These are phyloP conservation scores for Chrysomallon squamiferum DNA, from an alignment of 1,140 invertebrate genomes.

Conservation along the genomic window DNA sequence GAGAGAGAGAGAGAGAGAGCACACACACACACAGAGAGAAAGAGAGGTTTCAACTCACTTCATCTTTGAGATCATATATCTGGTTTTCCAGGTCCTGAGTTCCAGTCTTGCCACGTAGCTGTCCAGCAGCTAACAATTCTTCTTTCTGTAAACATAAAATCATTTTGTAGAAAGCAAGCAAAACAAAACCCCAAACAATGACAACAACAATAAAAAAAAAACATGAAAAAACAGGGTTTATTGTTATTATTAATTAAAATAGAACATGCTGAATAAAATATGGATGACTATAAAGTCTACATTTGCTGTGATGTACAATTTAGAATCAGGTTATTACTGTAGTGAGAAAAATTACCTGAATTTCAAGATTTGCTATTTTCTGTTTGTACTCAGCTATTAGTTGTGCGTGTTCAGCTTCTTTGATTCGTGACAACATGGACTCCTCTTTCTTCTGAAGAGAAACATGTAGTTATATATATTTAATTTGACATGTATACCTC, in stretches of 20 bases:
- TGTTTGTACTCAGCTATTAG: constrained; percentile 92
- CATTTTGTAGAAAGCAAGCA: background rate
- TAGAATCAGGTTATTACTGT: too few species aligned
- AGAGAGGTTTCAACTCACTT: too few species aligned
- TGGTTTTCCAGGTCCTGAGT: constrained; percentile 89
- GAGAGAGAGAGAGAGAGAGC: too few species aligned
- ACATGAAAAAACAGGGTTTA: background rate
- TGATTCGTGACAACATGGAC: constrained; percentile 90
- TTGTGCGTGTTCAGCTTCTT: constrained; percentile 93
- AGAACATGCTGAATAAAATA: background rate
- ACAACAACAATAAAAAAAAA: background rate
- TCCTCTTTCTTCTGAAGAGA: constrained; percentile 85
- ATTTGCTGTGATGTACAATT: too few species aligned
- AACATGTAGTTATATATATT: constrained; percentile 27
- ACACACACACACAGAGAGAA: too few species aligned
- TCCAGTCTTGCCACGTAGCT: constrained; percentile 76
- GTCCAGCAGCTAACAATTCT: constrained; percentile 87
- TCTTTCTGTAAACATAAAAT: constrained; percentile 75
- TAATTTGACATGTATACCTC: background rate
- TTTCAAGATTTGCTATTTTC: constrained; percentile 91
- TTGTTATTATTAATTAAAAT: background rate
- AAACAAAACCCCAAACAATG: background rate
- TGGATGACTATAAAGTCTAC: background rate
- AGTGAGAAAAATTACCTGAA: constrained; percentile 52
- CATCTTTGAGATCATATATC: constrained; percentile 87